Evolutionary conservation across 2,797 vertebrate species (phyloP), one percentile per base, ranked within the genome.

Genomic region (Anisognathus igniventris): DNA sequence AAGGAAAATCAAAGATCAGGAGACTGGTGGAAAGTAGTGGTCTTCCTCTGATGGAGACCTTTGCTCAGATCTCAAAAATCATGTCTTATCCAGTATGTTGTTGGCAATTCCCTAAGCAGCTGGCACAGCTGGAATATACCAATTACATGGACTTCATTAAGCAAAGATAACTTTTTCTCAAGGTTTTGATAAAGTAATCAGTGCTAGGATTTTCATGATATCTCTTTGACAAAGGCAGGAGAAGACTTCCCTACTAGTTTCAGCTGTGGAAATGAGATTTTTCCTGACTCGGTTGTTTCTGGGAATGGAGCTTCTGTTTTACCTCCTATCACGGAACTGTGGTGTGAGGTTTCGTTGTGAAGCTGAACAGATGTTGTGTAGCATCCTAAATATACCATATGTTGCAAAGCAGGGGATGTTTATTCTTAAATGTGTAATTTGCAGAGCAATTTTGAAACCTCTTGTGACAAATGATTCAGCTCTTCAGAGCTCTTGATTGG

Each of bases 371-470:
- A 84, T 90, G 86, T 53, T 58, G 20, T 54, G 58, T n/a, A 72
- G 28, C 65, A 84, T 80, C 73, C 82, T 75, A 84, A 95, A 86
- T 51, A 81, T 56, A 81, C 73, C 66, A 56, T 75, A 92, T 75
- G 62, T 58, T 91, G 57, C 40, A 85, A 45, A 33, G 50, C 2
- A 1, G 28, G 25, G 28, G 17, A 77, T 68, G n/a, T 66, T 84
- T 79, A 78, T 66, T 73, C 68, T 81, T 94, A 86, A 91, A 92
- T 71, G 56, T 48, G 61, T 65, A 90, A 92, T 87, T 95, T 90
- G 56, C 40, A 79, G 60, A 84, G 60, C 48, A 81, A 66, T 81
- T 86, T 95, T 51, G 21, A 68, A 94, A 66, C 37, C 54, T 78
- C 60, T 77, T 90, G 82, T 68, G 74, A 81, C 44, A 92, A 92